A percentile compares a stretch with the other conserved stretches of the same genome.
These are phyloP conservation scores for Nomada ruficornis DNA, from an alignment of 2,888 invertebrate genomes.

Conservation along the genomic window DNA sequence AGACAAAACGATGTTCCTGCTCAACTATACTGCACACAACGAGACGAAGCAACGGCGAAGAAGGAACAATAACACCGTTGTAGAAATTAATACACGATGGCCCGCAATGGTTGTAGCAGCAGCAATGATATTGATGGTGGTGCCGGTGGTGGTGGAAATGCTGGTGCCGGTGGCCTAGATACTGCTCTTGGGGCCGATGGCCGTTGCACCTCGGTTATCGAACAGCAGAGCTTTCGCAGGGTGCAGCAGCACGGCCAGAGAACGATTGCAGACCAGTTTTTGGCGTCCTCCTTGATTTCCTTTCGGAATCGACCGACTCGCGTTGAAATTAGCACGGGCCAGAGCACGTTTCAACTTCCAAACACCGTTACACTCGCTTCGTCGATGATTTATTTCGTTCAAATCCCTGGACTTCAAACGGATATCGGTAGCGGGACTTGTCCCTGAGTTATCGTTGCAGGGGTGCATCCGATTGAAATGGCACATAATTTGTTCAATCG, in stretches of 20 bases:
- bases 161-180: conserved; percentile 79
- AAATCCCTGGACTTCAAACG: not conserved
- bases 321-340: conserved; percentile 7
- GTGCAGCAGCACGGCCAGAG: conserved; percentile 70
- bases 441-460: not conserved
- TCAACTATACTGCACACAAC: too few relatives aligned
- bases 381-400: conserved; percentile 10
- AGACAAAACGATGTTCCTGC: too few relatives aligned
- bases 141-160: conserved; percentile 53
- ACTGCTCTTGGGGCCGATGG: conserved; percentile 78
- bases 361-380: not conserved
- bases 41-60: not conserved
- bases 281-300: conserved; percentile 44
- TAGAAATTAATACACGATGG: conserved; percentile 28
- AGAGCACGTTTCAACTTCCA: not conserved
- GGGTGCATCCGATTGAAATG: not conserved
- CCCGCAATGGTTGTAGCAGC: conserved; percentile 44
- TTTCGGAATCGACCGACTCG: conserved; percentile 20
- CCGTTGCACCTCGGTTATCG: conserved; percentile 81
- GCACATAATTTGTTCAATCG: not conserved
- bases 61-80: conserved; percentile 14
- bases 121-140: conserved; percentile 52
- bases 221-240: conserved; percentile 76
- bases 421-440: not conserved
- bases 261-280: conserved; percentile 58